phyloP scores from a whole-genome alignment of 1,140 invertebrate species.

The Rhagoletis pomonella region DNA sequence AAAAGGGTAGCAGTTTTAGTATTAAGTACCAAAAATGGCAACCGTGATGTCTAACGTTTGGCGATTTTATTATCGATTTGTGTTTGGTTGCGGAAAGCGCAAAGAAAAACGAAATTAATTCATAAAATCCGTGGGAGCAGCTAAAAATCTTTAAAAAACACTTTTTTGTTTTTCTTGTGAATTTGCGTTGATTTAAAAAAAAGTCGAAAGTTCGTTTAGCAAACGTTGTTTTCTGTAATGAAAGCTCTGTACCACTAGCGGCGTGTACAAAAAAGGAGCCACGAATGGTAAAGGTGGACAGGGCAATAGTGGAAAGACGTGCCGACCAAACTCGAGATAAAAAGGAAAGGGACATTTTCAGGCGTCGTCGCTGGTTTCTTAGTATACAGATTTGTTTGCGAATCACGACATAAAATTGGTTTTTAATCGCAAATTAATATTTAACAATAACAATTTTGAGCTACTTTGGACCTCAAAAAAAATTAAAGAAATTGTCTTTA shows the following conservation, averaged over 20 bases:
- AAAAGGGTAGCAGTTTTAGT: no score
- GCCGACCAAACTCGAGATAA: neutral
- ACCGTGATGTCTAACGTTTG: neutral
- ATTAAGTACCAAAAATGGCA: no score
- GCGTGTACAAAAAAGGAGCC: neutral
- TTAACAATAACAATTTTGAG: no score
- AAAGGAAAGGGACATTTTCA: conserved; percentile 49
- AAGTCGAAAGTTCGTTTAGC: neutral
- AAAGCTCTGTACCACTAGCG: neutral
- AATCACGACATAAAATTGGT: neutral
- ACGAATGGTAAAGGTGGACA: neutral
- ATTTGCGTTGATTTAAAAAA: conserved; percentile 21
- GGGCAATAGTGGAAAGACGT: neutral
- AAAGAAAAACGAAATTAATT: conserved; percentile 24
- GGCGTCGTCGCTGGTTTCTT: conserved; percentile 42
- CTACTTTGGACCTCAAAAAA: no score
- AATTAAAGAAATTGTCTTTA: neutral
- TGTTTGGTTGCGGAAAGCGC: conserved; percentile 24
- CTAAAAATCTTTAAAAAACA: neutral
- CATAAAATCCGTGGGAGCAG: neutral
- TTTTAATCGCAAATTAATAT: neutral
- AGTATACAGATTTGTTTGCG: conserved; percentile 37
- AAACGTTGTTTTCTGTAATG: neutral
- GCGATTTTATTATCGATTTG: conserved; percentile 46
- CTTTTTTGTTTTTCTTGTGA: conserved; percentile 46